These are phyloP conservation scores for Actias luna DNA, from an alignment of 2,888 invertebrate species.

Conservation along the genomic window DNA sequence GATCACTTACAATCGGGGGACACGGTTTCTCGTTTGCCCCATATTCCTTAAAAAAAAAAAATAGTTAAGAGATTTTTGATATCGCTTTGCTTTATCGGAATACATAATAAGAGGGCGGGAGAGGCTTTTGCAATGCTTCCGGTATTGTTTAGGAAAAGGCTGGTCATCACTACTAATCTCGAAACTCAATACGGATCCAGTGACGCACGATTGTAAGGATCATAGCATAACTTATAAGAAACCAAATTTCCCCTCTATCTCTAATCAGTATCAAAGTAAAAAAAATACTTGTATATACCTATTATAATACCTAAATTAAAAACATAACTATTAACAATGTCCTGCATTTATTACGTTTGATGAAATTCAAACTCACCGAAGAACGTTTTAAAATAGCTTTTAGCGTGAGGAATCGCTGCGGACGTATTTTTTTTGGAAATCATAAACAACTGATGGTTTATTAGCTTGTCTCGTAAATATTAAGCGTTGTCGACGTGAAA, in stretches of 20 bases:
- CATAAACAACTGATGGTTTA: constrained; percentile 44
- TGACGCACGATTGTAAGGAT: too few species aligned
- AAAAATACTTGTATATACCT: neutral
- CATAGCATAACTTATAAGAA: neutral
- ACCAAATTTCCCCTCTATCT: neutral
- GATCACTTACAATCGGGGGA: too few species aligned
- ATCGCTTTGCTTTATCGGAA: too few species aligned
- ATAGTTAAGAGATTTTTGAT: too few species aligned
- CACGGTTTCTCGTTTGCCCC: too few species aligned
- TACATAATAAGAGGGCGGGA: too few species aligned
- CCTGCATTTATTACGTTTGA: neutral
- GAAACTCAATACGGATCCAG: too few species aligned
- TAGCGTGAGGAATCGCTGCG: neutral
- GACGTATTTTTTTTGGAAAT: constrained; percentile 32
- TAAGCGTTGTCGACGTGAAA: constrained; percentile 29
- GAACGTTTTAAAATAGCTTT: neutral
- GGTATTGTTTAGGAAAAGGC: too few species aligned
- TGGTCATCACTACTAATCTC: too few species aligned
- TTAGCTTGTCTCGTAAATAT: constrained; percentile 41
- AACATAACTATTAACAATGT: constrained; percentile 9
- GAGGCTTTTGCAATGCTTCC: too few species aligned
- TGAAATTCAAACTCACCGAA: neutral
- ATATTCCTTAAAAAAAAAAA: too few species aligned
- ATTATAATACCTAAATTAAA: constrained; percentile 2
- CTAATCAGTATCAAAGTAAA: neutral